Conservation (phyloP, 64 coral and sea anemone genomes). For the Hydrozoanthus tunicans region DNA sequence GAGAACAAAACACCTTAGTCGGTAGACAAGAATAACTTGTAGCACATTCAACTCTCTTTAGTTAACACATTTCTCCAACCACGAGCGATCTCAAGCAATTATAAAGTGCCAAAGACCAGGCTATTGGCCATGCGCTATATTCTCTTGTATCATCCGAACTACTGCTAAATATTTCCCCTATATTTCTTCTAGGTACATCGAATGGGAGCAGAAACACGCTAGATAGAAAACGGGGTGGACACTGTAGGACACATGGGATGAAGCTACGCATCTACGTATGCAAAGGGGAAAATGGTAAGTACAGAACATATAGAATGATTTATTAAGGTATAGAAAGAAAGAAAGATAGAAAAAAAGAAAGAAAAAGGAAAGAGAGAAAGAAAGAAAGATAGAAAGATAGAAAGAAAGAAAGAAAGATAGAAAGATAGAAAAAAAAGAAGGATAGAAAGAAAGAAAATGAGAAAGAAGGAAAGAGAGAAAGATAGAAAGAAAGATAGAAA, state of each 20-base stretch:
- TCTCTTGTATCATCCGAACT: neutral
- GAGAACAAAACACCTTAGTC: no score
- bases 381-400: neutral
- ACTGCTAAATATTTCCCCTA: neutral
- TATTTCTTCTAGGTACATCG: conserved; percentile 59
- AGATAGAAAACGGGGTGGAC: conserved; percentile 15
- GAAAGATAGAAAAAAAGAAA: neutral
- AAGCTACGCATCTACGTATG: conserved; percentile 71
- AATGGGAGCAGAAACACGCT: conserved; percentile 37
- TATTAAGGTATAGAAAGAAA: neutral
- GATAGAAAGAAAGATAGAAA: no score
- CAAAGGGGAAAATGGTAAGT: conserved; percentile 24
- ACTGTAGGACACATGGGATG: conserved; percentile 63
- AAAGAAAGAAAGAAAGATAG: neutral
- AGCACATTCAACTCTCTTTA: no score
- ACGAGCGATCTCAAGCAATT: no score
- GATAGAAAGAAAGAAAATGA: neutral
- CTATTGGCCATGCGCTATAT: no score
- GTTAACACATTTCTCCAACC: no score
- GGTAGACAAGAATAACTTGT: no score
- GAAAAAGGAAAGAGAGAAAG: neutral
- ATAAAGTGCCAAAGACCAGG: neutral
- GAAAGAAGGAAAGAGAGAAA: neutral
- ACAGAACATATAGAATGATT: neutral
- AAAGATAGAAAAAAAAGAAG: neutral